A percentile compares a stretch with the other conserved stretches of the same genome.
These are phyloP conservation scores for Bombus superbus DNA, from an alignment of 1,140 invertebrate genomes.

Conservation along the genomic window DNA sequence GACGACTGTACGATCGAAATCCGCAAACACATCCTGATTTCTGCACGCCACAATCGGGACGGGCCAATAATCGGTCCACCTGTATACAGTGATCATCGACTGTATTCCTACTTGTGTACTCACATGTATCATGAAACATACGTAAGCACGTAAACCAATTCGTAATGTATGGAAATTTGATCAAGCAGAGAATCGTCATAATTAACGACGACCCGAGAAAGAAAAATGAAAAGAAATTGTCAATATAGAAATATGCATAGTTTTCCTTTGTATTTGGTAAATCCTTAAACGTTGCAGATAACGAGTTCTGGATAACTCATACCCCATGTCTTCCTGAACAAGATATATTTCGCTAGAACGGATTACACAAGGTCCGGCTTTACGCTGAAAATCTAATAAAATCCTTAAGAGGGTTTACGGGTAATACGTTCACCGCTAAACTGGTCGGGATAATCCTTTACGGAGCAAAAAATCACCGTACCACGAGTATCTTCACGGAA, in stretches of 20 bases:
- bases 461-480: conserved; percentile 40
- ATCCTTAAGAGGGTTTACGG: conserved; percentile 67
- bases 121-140: not conserved
- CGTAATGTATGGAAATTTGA: not conserved
- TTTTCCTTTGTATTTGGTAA: not conserved
- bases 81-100: conserved; percentile 41
- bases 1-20: conserved; percentile 51
- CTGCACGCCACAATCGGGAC: conserved; percentile 41
- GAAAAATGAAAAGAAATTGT: not conserved
- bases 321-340: conserved; percentile 25
- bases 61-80: conserved; percentile 44
- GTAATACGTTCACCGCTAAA: conserved; percentile 64
- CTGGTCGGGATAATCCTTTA: conserved; percentile 52
- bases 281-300: not conserved
- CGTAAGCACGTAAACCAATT: not conserved
- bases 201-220: not conserved
- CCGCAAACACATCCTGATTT: conserved; percentile 58
- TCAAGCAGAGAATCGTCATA: not conserved
- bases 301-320: conserved; percentile 45
- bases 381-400: conserved; percentile 66
- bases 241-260: rapidly evolving
- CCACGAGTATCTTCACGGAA: conserved; percentile 32
- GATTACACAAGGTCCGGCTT: conserved; percentile 65
- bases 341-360: conserved; percentile 60
- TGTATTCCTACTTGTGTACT: conserved; percentile 6